Conservation (phyloP, 2,113 vertebrate species). For the Hippocampus guttulatus region DNA sequence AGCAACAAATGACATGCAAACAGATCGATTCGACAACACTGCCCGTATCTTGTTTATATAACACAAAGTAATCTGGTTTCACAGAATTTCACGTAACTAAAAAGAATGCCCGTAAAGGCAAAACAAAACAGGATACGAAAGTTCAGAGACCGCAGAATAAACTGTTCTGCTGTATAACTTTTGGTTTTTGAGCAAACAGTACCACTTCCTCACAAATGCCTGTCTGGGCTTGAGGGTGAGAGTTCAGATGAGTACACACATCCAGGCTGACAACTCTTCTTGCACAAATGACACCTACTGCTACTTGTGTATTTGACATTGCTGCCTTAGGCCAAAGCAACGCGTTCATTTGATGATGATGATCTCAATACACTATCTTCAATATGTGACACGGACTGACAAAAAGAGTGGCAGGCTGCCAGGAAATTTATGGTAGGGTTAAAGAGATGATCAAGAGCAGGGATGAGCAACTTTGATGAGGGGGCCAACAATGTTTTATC, state of each 20-base stretch:
- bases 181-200: conserved; percentile 38
- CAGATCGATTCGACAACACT: neutral
- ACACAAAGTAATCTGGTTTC: conserved; percentile 3
- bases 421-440: neutral
- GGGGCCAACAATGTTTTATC: too few species aligned
- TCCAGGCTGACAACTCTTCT: conserved; percentile 11
- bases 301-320: conserved; percentile 10
- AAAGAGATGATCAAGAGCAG: neutral
- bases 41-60: neutral
- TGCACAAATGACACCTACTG: neutral
- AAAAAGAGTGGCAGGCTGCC: neutral
- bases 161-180: conserved; percentile 26
- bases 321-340: conserved; percentile 1
- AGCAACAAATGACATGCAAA: neutral
- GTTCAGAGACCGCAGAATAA: conserved; percentile 35
- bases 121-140: conserved; percentile 60
- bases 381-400: neutral
- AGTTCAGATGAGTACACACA: conserved; percentile 45
- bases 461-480: neutral
- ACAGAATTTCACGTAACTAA: neutral
- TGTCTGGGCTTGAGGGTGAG: conserved; percentile 64
- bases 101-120: conserved; percentile 20
- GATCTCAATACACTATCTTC: neutral
- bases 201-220: conserved; percentile 64
- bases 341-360: neutral